Percentiles rank a stretch among this genome's conserved stretches.
Evolutionary conservation across 2,888 invertebrate genomes (phyloP).

Genomic region (Drosophila robusta): DNA sequence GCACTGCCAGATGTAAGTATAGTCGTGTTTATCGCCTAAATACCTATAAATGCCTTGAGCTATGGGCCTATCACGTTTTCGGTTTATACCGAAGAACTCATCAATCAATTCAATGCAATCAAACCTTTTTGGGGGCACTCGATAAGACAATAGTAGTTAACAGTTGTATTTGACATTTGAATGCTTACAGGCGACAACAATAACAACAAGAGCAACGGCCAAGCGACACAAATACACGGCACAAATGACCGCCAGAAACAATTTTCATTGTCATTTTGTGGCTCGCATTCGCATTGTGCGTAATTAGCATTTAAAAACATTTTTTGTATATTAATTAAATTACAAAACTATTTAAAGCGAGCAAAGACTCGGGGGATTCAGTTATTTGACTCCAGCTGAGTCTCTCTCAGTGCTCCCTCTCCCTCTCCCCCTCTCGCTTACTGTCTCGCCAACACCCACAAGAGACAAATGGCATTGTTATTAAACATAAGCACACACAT

Average conservation of each 20-base stretch:
- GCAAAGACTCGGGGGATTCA: slow-evolving; percentile 19
- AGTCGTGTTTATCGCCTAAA: background rate
- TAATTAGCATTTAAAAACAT: slow-evolving; percentile 78
- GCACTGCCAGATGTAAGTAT: slow-evolving; percentile 85
- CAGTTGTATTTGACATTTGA: slow-evolving; percentile 52
- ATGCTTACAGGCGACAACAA: slow-evolving; percentile 25
- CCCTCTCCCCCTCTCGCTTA: slow-evolving; percentile 1
- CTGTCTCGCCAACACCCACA: slow-evolving; percentile 11
- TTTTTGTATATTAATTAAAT: slow-evolving; percentile 77
- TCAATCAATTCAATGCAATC: slow-evolving; percentile 75
- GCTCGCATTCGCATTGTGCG: slow-evolving; percentile 62
- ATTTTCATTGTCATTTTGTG: slow-evolving; percentile 73
- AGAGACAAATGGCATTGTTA: slow-evolving; percentile 52
- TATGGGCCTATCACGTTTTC: slow-evolving; percentile 49
- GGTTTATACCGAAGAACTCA: slow-evolving; percentile 55
- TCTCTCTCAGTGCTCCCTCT: background rate
- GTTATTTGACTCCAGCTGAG: slow-evolving; percentile 4
- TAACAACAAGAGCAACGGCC: slow-evolving; percentile 6
- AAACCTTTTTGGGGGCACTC: slow-evolving; percentile 43
- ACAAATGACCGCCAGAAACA: slow-evolving; percentile 60
- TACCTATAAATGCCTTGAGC: slow-evolving; percentile 36
- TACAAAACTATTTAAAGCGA: slow-evolving; percentile 67
- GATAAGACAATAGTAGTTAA: slow-evolving; percentile 52
- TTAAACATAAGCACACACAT: slow-evolving; percentile 24
- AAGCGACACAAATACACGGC: slow-evolving; percentile 17